Percentiles rank a stretch among this genome's conserved stretches.
phyloP scores from a whole-genome alignment of 2,888 invertebrate species.

The Trissolcus japonicus region DNA sequence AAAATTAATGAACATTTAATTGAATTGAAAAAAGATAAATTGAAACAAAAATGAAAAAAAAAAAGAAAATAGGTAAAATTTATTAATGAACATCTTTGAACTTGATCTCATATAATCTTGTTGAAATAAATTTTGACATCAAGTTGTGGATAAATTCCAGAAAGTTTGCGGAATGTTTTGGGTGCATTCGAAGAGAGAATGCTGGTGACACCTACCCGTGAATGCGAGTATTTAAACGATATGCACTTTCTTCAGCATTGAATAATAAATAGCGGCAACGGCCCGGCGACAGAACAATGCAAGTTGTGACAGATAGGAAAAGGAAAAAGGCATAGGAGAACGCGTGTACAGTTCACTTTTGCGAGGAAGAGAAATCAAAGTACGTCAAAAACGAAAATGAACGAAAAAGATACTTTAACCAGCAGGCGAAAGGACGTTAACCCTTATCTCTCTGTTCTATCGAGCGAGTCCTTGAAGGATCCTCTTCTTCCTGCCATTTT shows the following conservation, averaged over 20 bases:
- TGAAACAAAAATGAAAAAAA: background rate
- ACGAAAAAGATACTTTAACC: conserved; percentile 43
- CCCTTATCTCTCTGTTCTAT: conserved; percentile 66
- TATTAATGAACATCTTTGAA: background rate
- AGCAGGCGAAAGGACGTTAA: conserved; percentile 70
- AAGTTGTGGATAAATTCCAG: background rate
- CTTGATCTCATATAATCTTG: background rate
- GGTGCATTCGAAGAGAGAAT: conserved; percentile 10
- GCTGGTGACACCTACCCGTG: conserved; percentile 40
- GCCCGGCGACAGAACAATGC: conserved; percentile 46
- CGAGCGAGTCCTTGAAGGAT: conserved; percentile 51
- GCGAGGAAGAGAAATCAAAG: conserved; percentile 56
- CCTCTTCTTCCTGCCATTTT: conserved; percentile 48
- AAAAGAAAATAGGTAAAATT: background rate
- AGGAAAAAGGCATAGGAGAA: conserved; percentile 25
- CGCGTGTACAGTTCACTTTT: conserved; percentile 33
- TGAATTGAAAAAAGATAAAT: background rate
- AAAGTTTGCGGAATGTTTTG: background rate
- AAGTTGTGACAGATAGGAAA: conserved; percentile 34
- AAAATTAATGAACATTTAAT: no score
- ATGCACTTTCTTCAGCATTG: conserved; percentile 67
- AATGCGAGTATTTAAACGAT: conserved; percentile 46
- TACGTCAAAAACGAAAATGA: conserved; percentile 43
- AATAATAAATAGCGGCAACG: conserved; percentile 66
- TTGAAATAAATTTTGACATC: background rate